A percentile compares a stretch with the other conserved stretches of the same genome.
phyloP scores from a whole-genome alignment of 2,113 vertebrate genomes.

The Gnathonemus longibarbis region DNA sequence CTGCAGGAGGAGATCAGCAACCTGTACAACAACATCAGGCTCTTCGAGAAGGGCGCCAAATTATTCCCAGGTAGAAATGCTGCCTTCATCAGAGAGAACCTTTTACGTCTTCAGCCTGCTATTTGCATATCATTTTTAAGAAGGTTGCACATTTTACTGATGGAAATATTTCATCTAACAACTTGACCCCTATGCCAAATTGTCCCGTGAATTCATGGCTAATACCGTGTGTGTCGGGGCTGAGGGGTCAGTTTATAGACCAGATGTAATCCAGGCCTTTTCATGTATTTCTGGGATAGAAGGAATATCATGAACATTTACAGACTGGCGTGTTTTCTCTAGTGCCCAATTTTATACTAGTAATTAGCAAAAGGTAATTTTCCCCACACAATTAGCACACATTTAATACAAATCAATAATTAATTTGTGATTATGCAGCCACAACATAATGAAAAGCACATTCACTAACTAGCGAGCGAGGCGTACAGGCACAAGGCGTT shows the following conservation, averaged over 20 bases:
- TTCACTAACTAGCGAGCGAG: not conserved
- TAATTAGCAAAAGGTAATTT: not conserved
- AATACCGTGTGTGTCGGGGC: not conserved
- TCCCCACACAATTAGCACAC: not conserved
- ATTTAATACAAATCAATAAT: not conserved
- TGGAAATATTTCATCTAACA: no score
- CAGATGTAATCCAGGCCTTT: not conserved
- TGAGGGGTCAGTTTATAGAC: not conserved
- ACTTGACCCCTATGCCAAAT: not conserved
- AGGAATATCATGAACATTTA: not conserved
- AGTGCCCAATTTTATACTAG: not conserved
- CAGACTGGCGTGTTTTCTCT: not conserved
- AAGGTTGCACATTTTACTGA: no score
- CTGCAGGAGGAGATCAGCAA: conserved; percentile 88
- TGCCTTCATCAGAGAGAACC: not conserved
- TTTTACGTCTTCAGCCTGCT: no score
- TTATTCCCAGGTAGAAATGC: conserved; percentile 71
- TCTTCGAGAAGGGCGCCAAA: conserved; percentile 86
- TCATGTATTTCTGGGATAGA: not conserved
- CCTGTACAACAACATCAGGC: conserved; percentile 81
- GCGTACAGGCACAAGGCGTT: not conserved
- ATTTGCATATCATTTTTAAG: no score
- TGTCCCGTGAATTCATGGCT: not conserved
- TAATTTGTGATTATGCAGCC: not conserved
- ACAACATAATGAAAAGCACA: not conserved